Evolutionary conservation across 2,888 invertebrate species (phyloP), one percentile per base, ranked within the genome.

Genomic region (Tortricodes alternella): DNA sequence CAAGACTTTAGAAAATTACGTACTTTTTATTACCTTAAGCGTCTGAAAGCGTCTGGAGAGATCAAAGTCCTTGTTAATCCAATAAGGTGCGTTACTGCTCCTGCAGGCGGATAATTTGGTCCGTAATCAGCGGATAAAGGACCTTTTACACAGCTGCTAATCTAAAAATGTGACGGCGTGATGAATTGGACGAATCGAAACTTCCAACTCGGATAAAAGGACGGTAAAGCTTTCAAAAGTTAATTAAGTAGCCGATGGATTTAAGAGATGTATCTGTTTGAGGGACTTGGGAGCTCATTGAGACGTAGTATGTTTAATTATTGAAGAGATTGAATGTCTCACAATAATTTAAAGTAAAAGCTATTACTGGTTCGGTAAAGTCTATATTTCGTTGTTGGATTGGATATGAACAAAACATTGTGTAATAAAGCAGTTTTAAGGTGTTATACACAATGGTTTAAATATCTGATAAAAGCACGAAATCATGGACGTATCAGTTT

Each of bases 61-160:
- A 83, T 89, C 89, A 89, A 89, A 89, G 87, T 68, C 58, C 51
- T 59, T 71, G 73, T 76, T 87, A 87, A 87, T 89, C 86, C 85
- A 89, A 89, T 89, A 88, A 89, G 78, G 79, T 81, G 76, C 83
- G 78, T 81, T 78, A 76, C 78, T 73, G 74, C 74, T 75, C 73
- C 74, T 78, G 72, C 66, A 73, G 73, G 63, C 73, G 76, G 78
- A 83, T 85, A 83, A 85, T 84, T 85, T 80, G 70, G 72, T 70
- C 73, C 76, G 79, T 88, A 85, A 88, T 89, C 87, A 89, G 79
- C 71, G 73, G 63, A 66, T 68, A 71, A 68, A 67, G 61, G 61
- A 67, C 72, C 78, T 78, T 85, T 84, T 85, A 81, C 80, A 79
- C 79, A 74, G 74, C 76, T 82, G 76, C 78, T 79, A 76, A 77